Base-by-base conservation (phyloP, 2,113 vertebrate genomes). In the Athene cunicularia region DNA sequence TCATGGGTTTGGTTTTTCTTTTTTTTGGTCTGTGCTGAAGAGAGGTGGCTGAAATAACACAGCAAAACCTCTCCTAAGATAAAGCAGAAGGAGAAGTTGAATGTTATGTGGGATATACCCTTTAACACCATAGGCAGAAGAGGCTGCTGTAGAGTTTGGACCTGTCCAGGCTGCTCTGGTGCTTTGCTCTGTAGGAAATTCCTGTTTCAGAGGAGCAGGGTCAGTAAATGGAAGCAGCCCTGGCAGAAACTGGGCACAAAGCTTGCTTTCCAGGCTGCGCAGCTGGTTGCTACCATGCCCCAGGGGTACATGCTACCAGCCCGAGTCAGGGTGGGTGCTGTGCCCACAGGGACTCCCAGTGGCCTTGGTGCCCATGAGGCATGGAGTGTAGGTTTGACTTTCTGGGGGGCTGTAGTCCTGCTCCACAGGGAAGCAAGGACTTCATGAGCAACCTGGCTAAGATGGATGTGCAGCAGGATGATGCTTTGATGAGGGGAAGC, bases 121-220 rank as follows among this genome's bases (percentile, higher is more conserved):
- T 81, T 75, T 41, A 28, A 30, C 4, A 47, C 9, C 14, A 11
- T 13, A 19, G n/a, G 32, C 28, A 14, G 50, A 71, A 74, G 50
- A 41, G 22, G 50, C 41, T 92, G 30, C 27, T 2, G 2, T 32
- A 49, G 66, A 68, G 35, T 37, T 88, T 0, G 0, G 53, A 39
- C 27, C 26, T 66, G 45, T 18, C 5, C 0, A 0, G 62, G 45
- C 49, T 80, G 20, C 9, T 56, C 45, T 22, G 13, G 17, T 24
- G 20, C 37, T 58, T 72, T 81, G 3, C 7, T n/a, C 32, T 74
- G 32, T 28, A 26, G 37, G 50, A 58, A 85, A 71, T 55, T 55
- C 32, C 37, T 41, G 13, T 41, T 71, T 77, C 33, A 50, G 73
- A 55, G 23, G 7, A 32, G 30, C 5, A 6, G 12, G 28, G 3